Percentiles rank a stretch among this genome's conserved stretches.
Evolutionary conservation across 2,797 vertebrate genomes (phyloP).

Genomic region (Scarus forsteni): DNA sequence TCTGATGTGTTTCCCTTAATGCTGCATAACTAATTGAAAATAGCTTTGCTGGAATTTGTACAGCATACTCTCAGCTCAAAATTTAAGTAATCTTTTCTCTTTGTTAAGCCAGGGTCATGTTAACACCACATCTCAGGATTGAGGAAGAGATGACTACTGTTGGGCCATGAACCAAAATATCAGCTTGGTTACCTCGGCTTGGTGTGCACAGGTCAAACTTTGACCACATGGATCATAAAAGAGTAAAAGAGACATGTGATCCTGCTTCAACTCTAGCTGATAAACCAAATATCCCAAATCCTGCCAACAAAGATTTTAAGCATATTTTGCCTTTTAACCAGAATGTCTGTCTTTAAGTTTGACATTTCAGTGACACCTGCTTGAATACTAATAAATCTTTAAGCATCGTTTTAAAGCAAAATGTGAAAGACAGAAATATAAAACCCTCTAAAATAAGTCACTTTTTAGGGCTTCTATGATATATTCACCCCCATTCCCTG

Average conservation of each 20-base stretch:
- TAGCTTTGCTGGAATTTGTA: too few species aligned
- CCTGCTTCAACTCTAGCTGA: constrained; percentile 9
- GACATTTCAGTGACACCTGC: too few species aligned
- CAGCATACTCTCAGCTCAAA: too few species aligned
- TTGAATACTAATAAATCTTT: too few species aligned
- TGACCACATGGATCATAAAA: neutral
- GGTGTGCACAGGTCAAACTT: neutral
- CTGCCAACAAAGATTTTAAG: too few species aligned
- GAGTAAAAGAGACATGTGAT: constrained; percentile 23
- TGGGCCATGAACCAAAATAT: constrained; percentile 1
- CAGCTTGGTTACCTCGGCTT: constrained; percentile 18
- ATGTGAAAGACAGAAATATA: neutral
- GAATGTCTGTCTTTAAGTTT: too few species aligned
- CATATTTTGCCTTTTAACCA: too few species aligned
- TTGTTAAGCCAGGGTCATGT: neutral
- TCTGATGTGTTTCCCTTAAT: too few species aligned
- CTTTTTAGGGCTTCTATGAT: constrained; percentile 13
- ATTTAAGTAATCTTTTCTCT: too few species aligned
- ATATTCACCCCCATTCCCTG: constrained; percentile 27
- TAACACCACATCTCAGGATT: constrained; percentile 9
- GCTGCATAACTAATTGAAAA: too few species aligned
- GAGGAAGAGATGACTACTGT: neutral
- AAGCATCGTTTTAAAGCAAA: too few species aligned
- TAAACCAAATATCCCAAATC: constrained; percentile 18
- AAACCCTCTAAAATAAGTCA: neutral